A percentile compares a stretch with the other conserved stretches of the same genome.
Conservation (phyloP, 2,113 vertebrate species). For the Odontophorus gujanensis region DNA sequence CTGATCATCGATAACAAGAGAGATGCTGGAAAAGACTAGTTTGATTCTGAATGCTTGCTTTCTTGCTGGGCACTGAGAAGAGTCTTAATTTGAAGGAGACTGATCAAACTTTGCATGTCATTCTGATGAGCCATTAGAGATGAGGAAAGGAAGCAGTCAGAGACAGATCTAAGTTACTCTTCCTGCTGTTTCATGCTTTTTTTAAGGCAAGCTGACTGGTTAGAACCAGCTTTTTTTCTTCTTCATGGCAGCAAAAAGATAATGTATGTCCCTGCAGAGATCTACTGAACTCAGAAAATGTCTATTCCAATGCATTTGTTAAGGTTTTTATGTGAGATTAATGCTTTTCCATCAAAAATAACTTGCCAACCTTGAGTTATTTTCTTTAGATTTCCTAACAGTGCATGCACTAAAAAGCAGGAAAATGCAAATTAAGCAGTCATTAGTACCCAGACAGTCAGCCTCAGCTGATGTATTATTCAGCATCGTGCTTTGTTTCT, state of each 20-base stretch:
- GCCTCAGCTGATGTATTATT: not conserved
- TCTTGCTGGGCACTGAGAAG: not conserved
- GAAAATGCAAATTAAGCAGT: not conserved
- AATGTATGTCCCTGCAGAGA: not conserved
- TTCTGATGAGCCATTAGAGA: not conserved
- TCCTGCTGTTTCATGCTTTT: not conserved
- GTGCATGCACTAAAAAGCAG: not conserved
- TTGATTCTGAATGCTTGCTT: not conserved
- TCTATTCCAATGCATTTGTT: not conserved
- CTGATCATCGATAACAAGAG: not conserved
- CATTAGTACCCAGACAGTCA: not conserved
- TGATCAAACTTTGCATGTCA: not conserved
- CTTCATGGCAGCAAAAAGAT: not conserved
- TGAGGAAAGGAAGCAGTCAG: not conserved
- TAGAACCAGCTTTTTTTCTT: not conserved
- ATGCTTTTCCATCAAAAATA: not conserved
- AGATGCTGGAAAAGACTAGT: not conserved
- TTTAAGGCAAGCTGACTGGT: not conserved
- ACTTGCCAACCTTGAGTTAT: not conserved
- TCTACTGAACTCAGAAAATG: not conserved
- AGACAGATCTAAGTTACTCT: not conserved
- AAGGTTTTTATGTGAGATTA: not conserved
- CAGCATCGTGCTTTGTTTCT: not conserved
- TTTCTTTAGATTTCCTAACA: not conserved
- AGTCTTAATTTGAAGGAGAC: not conserved